Base-by-base conservation (phyloP, 2,797 vertebrate species). In the Xenentodon cancila region DNA sequence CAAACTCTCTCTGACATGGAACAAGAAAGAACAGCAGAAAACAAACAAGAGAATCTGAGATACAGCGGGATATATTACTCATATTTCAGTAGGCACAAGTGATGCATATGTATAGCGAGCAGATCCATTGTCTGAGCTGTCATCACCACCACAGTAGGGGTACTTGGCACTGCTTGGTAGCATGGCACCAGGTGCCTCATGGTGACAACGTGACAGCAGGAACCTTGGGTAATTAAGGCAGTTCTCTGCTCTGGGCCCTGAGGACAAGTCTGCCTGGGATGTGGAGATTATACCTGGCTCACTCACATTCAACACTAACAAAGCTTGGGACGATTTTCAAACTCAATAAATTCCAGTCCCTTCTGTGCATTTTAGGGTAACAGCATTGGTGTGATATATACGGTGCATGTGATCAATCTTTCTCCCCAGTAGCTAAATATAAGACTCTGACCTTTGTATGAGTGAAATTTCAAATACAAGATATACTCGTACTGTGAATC, bases 161-260 rank as follows among this genome's bases (percentile, higher is more conserved):
- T 66, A 75, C 71, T 78, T 75, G 3, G 80, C 74, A 52, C 53
- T 21, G 56, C 61, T 55, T 44, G 63, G 77, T 71, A 59, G 68
- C 58, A 46, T 77, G 77, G 79, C 68, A 83, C 72, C 37, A 54
- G 59, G 78, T 64, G 80, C 77, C 72, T 81, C 76, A 59, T 73
- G 49, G 73, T 89, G 86, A 90, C 81, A 88, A 58, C 45, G 71
- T 85, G 90, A 90, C 89, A 92, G 88, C 88, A 86, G 82, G 83
- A 89, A 89, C 80, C 76, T 76, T 81, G 84, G 86, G 90, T 93
- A 93, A 94, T 94, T 94, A 93, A 91, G 88, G 89, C 84, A 73
- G 77, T 78, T 84, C 79, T 87, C 77, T 82, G 83, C 84, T 85
- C 82, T 60, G 70, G 80, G 87, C 77, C 89, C 81, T 71, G 55